phyloP scores from a whole-genome alignment of 2,113 vertebrate genomes.

The Henicopernis longicauda region DNA sequence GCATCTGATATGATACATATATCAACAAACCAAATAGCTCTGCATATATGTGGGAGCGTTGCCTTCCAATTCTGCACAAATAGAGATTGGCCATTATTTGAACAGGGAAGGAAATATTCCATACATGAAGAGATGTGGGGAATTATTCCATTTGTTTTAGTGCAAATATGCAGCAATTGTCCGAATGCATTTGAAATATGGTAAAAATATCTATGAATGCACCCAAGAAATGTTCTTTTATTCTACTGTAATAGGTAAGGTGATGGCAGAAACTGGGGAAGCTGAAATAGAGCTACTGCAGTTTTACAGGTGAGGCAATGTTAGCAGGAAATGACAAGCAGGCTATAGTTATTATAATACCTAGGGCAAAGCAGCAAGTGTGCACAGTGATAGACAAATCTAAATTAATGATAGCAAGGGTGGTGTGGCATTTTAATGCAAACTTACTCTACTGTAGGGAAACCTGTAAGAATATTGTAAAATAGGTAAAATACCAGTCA shows the following conservation, averaged over 20 bases:
- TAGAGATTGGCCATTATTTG: neutral
- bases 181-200: slow-evolving; percentile 19
- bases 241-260: slow-evolving; percentile 46
- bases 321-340: slow-evolving; percentile 68
- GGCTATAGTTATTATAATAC: slow-evolving; percentile 72
- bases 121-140: neutral
- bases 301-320: slow-evolving; percentile 67
- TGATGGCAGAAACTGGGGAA: slow-evolving; percentile 38
- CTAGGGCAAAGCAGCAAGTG: slow-evolving; percentile 71
- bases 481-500: slow-evolving; percentile 6
- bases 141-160: slow-evolving; percentile 34
- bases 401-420: slow-evolving; percentile 71
- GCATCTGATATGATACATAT: neutral
- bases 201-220: slow-evolving; percentile 50
- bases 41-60: neutral
- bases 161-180: slow-evolving; percentile 34
- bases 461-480: slow-evolving; percentile 46
- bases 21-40: neutral
- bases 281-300: slow-evolving; percentile 52
- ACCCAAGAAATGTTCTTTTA: slow-evolving; percentile 58
- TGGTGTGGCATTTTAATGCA: slow-evolving; percentile 71
- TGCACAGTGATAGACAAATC: slow-evolving; percentile 73
- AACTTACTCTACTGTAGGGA: slow-evolving; percentile 37
- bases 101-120: slow-evolving; percentile 12
- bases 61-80: neutral